Base-by-base conservation (phyloP, 2,113 vertebrate genomes). In the Colinus virginianus region DNA sequence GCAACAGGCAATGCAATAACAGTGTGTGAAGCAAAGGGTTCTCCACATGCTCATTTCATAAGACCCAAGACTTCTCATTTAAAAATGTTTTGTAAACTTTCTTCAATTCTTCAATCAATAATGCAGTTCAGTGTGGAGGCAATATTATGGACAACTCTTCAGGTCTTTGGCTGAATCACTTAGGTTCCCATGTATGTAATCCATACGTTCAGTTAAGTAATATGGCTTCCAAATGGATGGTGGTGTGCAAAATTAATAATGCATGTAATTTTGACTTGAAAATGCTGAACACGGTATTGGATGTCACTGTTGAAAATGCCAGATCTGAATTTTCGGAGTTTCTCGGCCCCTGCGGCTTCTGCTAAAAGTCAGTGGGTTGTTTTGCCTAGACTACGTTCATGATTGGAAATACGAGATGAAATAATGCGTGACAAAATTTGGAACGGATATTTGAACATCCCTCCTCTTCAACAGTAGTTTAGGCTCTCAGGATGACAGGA, bases 361-460 rank as follows among this genome's bases (percentile, higher is more conserved):
- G 79, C 71, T 86, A 90, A 95, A 93, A 96, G 48, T 56, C 91
- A 78, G 6, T 16, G 71, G 85, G 61, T 88, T 94, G 77, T 94
- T 95, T 90, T 90, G 72, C 83, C 62, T 63, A 78, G 85, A 66
- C 64, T 86, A 45, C 36, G 7, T 42, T 7, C 68, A 78, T 58
- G 85, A 78, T 83, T 80, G 66, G 53, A 94, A 96, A 90, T 67
- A 78, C 30, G 69, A 85, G 87, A 76, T 58, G 85, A 86, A 96
- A 76, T 91, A 87, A 86, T 7, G 78, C 62, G 4, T 88, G 87
- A 88, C 72, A 93, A 93, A 96, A 94, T 94, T 83, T 95, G 90
- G 93, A 90, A 88, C 28, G 72, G 62, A 11, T 88, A n/a, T 78
- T 51, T 87, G 56, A 88, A 67, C 66, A 53, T 79, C 75, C 32